Evolutionary conservation across 2,113 vertebrate genomes (phyloP).

Genomic region (Aphelocoma coerulescens): DNA sequence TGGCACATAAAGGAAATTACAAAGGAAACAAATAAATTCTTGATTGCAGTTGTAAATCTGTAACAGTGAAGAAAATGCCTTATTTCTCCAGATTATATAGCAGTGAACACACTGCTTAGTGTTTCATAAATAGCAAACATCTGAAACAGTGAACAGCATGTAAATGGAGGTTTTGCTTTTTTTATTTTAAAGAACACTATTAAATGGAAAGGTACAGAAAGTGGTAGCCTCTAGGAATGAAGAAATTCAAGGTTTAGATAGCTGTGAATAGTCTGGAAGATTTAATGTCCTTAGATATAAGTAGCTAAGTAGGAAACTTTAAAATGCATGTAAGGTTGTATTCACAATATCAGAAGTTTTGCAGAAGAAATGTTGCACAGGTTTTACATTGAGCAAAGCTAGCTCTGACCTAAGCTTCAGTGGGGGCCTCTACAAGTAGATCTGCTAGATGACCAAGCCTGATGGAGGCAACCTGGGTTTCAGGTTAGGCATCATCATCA

Average conservation of each 20-base stretch:
- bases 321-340: not conserved
- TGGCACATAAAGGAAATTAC: not conserved
- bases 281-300: not conserved
- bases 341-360: not conserved
- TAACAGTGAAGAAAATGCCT: not conserved
- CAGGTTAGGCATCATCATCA: not conserved
- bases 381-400: not conserved
- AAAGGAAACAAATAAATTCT: slow-evolving; percentile 1
- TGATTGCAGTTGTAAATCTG: not conserved
- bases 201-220: not conserved
- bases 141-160: not conserved
- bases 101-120: not conserved
- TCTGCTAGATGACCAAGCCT: not conserved
- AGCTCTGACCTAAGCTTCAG: not conserved
- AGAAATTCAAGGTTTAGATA: not conserved
- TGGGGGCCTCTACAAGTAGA: not conserved
- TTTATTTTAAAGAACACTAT: not conserved
- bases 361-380: not conserved
- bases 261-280: not conserved
- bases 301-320: not conserved
- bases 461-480: not conserved
- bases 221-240: not conserved
- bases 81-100: not conserved
- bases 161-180: not conserved
- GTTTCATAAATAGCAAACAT: not conserved